A percentile compares a stretch with the other conserved stretches of the same genome.
Conservation (phyloP, 2,888 invertebrate species). For the Lissonota sp. region DNA sequence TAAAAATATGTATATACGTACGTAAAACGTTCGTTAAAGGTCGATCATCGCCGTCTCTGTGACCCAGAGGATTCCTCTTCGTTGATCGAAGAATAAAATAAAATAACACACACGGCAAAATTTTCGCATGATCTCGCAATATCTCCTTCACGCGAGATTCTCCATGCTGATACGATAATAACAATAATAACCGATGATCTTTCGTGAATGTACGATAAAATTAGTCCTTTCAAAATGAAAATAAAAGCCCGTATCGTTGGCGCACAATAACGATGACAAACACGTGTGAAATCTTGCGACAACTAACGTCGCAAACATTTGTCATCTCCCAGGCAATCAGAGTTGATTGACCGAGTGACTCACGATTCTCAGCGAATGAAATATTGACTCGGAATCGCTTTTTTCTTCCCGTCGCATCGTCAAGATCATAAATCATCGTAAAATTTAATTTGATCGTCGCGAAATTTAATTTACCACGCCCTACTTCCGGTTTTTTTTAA, state of each 20-base stretch:
- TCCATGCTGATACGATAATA: not conserved
- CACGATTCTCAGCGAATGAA: not conserved
- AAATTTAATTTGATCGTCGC: too few relatives aligned
- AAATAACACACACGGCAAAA: not conserved
- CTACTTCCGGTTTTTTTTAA: too few relatives aligned
- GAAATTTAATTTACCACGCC: too few relatives aligned
- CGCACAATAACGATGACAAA: too few relatives aligned
- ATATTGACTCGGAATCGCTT: not conserved
- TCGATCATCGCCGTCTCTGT: slow-evolving; percentile 40
- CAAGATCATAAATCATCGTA: too few relatives aligned
- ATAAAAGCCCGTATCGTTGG: too few relatives aligned
- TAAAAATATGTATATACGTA: not conserved
- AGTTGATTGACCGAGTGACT: not conserved
- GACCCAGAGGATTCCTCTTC: slow-evolving; percentile 23
- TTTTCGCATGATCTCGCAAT: not conserved
- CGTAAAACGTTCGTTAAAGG: slow-evolving; percentile 26
- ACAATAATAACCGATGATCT: not conserved
- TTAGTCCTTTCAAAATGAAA: too few relatives aligned
- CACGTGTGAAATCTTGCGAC: not conserved
- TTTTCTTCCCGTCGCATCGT: too few relatives aligned
- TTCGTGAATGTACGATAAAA: too few relatives aligned
- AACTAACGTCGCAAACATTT: not conserved
- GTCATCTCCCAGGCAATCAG: not conserved
- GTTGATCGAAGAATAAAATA: slow-evolving; percentile 19
- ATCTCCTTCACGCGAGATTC: not conserved